A percentile compares a stretch with the other conserved stretches of the same genome.
Evolutionary conservation across 2,113 vertebrate genomes (phyloP).

Genomic region (Petaurus breviceps): DNA sequence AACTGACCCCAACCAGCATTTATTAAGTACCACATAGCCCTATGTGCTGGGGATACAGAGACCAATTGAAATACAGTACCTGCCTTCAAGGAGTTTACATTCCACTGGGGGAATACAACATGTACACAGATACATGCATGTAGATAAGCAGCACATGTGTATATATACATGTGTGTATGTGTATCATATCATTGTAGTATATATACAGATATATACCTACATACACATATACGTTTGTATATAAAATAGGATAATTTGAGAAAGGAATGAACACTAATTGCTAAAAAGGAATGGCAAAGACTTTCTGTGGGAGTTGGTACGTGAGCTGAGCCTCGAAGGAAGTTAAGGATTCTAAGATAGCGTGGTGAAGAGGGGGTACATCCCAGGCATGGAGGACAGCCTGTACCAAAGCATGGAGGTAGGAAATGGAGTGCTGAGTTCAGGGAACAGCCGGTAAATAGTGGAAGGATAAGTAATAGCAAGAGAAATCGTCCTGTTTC

Average conservation of each 20-base stretch:
- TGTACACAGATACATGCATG: no score
- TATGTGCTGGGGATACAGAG: no score
- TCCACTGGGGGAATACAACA: no score
- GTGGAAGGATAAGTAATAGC: not conserved
- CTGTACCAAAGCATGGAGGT: not conserved
- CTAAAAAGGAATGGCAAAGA: not conserved
- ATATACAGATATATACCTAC: no score
- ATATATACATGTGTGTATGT: no score
- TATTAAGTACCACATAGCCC: not conserved
- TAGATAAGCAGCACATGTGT: no score
- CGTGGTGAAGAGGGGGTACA: not conserved
- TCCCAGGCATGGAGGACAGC: no score
- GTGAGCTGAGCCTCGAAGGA: not conserved
- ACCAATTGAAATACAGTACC: no score
- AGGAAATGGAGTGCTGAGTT: not conserved
- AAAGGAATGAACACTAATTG: not conserved
- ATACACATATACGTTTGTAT: no score
- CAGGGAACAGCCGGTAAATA: not conserved
- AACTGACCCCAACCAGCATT: not conserved
- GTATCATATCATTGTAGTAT: no score
- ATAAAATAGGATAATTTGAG: no score
- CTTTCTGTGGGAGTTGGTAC: not conserved
- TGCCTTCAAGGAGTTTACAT: no score
- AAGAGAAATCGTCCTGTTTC: constrained; percentile 31
- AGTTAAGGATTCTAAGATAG: not conserved